Base-by-base conservation (phyloP, 2,888 invertebrate species). In the Euphydryas editha region DNA sequence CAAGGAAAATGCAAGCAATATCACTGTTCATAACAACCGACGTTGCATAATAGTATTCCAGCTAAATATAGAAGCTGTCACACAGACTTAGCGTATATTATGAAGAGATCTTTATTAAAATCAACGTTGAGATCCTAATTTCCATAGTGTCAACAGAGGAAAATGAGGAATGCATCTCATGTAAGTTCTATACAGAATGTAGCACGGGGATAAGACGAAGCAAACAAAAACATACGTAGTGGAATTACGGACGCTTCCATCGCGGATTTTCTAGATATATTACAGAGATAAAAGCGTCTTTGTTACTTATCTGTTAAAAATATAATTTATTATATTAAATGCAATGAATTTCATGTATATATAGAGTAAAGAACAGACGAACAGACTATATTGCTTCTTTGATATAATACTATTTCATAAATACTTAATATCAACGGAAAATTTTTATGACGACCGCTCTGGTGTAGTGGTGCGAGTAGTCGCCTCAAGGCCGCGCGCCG, bases 131-230 rank as follows among this genome's bases (percentile, higher is more conserved):
- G 79, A 71, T 78, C 75, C 79, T 86, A 83, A 88, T 88, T 88
- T 85, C 77, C 85, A 87, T 87, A 83, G 78, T 84, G 85, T 86
- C 84, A 87, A 88, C 85, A 84, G 74, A 58, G 68, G 73, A 74
- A 80, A 81, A 86, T 83, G 84, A 82, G 85, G 78, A 84, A 83
- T 87, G 85, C 86, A 84, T 72, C 76, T 76, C 76, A 73, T 76
- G 76, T 72, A 78, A 21, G 49, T 20, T 21, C 75, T 73, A 72
- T 18, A 18, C 46, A 10, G 17, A 18, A 46, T 46, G 46, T 47
- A 47, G 21, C 70, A 75, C 75, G 66, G 67, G 76, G 74, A 73
- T 77, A 72, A 74, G 61, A 59, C 18, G 66, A 58, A 44, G 60
- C 56, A 70, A 71, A 73, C 73, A 70, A 72, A 61, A 68, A 66